These are phyloP conservation scores for Drosophila pruinosa DNA, from an alignment of 1,140 invertebrate genomes.

Conservation along the genomic window DNA sequence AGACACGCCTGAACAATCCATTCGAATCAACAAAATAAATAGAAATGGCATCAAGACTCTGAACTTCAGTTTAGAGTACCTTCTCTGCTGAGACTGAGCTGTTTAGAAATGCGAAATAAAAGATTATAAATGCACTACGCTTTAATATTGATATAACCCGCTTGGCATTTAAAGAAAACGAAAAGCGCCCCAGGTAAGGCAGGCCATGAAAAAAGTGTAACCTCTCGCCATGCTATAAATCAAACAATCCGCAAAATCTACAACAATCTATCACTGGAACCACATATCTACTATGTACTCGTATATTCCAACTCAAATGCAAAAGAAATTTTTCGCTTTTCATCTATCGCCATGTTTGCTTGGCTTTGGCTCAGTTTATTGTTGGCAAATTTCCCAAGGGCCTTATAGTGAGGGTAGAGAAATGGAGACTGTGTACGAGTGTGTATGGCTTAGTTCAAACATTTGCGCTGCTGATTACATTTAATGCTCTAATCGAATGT, in stretches of 20 bases:
- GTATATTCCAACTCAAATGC: conserved; percentile 34
- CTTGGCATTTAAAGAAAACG: not conserved
- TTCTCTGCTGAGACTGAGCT: too few relatives aligned
- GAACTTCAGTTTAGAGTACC: too few relatives aligned
- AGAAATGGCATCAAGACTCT: not conserved
- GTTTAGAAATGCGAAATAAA: not conserved
- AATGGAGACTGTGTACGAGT: conserved; percentile 18
- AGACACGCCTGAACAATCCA: too few relatives aligned
- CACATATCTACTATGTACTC: not conserved
- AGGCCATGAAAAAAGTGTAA: not conserved
- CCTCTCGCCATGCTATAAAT: not conserved
- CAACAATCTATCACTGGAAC: conserved; percentile 25
- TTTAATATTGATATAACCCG: not conserved
- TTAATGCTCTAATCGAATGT: conserved; percentile 73
- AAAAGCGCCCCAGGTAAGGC: conserved; percentile 1
- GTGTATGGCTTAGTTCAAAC: conserved; percentile 54
- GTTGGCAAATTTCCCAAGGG: conserved; percentile 78
- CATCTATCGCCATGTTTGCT: conserved; percentile 26
- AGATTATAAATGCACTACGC: not conserved
- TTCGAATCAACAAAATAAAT: conserved; percentile 5
- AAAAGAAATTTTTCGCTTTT: conserved; percentile 40
- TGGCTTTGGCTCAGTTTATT: conserved; percentile 53
- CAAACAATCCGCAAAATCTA: conserved; percentile 9
- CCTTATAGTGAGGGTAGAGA: conserved; percentile 25
- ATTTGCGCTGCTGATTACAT: conserved; percentile 78